These are phyloP conservation scores for Tromatobia lineatoria DNA, from an alignment of 2,888 invertebrate genomes.

Conservation along the genomic window DNA sequence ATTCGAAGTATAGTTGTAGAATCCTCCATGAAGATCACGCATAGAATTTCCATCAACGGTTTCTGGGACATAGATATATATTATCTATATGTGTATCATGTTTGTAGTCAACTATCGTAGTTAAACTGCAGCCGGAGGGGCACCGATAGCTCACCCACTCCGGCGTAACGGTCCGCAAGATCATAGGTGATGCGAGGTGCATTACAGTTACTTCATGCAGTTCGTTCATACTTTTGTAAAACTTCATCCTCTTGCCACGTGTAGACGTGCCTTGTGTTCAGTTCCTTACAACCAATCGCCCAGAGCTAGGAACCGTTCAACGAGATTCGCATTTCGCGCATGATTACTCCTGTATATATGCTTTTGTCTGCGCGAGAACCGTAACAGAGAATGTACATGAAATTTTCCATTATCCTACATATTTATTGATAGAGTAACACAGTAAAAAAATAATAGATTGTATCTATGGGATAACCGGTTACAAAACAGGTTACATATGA, in stretches of 20 bases:
- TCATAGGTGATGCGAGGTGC: slow-evolving; percentile 82
- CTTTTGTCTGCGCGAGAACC: slow-evolving; percentile 6
- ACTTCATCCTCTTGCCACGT: slow-evolving; percentile 27
- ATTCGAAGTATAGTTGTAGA: no score
- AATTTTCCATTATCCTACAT: background rate
- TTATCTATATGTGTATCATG: background rate
- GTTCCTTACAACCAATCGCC: slow-evolving; percentile 56
- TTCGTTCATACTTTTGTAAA: slow-evolving; percentile 67
- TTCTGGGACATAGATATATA: background rate
- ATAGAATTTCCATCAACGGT: background rate
- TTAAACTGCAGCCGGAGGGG: slow-evolving; percentile 29
- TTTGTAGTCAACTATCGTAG: slow-evolving; percentile 27
- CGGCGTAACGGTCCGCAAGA: slow-evolving; percentile 81
- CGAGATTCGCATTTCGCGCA: slow-evolving; percentile 42
- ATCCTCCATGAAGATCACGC: no score
- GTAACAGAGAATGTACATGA: background rate
- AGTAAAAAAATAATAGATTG: background rate
- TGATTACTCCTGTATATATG: slow-evolving; percentile 2
- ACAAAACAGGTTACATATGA: no score
- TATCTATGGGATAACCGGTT: no score
- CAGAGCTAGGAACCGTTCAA: slow-evolving; percentile 37
- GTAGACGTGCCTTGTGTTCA: background rate
- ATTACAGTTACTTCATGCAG: slow-evolving; percentile 79
- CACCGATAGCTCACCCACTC: slow-evolving; percentile 71
- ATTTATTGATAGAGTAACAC: background rate